These are phyloP conservation scores for Trissonchulus sp. DNA, from an alignment of 2,888 invertebrate species.

Conservation along the genomic window DNA sequence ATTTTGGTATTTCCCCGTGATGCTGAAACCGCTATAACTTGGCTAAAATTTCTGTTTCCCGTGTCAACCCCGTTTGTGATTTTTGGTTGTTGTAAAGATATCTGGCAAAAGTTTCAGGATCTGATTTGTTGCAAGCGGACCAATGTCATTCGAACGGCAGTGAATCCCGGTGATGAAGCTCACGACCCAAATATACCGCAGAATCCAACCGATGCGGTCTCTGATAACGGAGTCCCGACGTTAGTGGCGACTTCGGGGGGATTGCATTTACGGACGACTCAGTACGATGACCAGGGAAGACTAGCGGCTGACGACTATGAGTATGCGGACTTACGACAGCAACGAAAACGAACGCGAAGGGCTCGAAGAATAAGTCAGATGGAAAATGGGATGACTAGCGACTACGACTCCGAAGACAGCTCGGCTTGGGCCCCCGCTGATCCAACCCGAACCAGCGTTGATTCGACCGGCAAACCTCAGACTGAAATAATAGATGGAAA, in stretches of 20 bases:
- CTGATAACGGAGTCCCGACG: constrained; percentile 43
- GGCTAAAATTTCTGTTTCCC: constrained; percentile 42
- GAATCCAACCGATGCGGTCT: constrained; percentile 34
- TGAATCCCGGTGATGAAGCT: not conserved
- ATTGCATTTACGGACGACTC: constrained; percentile 42
- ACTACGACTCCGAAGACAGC: constrained; percentile 32
- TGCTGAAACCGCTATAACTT: constrained; percentile 43
- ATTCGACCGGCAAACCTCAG: not conserved
- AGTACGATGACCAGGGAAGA: constrained; percentile 23
- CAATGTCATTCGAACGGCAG: constrained; percentile 31
- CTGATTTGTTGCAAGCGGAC: constrained; percentile 42
- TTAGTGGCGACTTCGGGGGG: constrained; percentile 48
- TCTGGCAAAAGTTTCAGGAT: constrained; percentile 38
- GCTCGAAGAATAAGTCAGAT: not conserved
- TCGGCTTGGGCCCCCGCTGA: not conserved
- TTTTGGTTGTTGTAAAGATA: constrained; percentile 42
- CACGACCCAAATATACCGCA: not conserved
- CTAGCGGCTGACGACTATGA: constrained; percentile 6
- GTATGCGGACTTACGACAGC: constrained; percentile 16
- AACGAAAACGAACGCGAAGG: not conserved
- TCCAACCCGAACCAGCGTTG: not conserved
- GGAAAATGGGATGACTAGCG: constrained; percentile 22
- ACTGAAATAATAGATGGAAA: not conserved
- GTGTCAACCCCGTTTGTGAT: constrained; percentile 41
- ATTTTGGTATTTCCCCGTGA: constrained; percentile 27